phyloP scores from a whole-genome alignment of 1,140 invertebrate species.

The Euschistus heros region DNA sequence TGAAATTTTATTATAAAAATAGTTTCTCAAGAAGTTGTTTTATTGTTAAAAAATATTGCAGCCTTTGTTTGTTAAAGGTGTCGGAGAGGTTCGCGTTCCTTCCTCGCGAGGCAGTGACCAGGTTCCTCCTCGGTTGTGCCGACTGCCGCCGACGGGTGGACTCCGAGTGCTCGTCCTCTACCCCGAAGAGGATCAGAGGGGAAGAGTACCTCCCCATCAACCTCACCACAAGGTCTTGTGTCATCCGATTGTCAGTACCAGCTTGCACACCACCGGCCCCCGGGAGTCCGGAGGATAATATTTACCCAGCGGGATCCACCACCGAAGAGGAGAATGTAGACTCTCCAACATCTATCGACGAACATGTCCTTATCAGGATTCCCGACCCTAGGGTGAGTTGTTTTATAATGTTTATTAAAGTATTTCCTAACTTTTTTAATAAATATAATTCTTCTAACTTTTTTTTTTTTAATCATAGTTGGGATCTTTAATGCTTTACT shows the following conservation, averaged over 20 bases:
- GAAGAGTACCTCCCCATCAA: slow-evolving; percentile 9
- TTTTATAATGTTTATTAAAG: not conserved
- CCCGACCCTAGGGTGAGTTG: not conserved
- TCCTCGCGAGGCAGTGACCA: slow-evolving; percentile 87
- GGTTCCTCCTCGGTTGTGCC: slow-evolving; percentile 80
- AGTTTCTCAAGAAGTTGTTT: slow-evolving; percentile 28
- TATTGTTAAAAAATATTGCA: too few species aligned
- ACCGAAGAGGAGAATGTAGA: not conserved
- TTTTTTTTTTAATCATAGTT: too few species aligned
- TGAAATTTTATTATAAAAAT: not conserved
- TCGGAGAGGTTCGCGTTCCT: slow-evolving; percentile 91
- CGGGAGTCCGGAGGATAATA: too few species aligned
- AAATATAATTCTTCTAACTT: too few species aligned
- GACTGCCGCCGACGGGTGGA: slow-evolving; percentile 77
- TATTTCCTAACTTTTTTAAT: too few species aligned
- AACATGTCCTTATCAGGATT: not conserved
- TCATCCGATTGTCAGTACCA: slow-evolving; percentile 2
- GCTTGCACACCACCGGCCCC: not conserved
- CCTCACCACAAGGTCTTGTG: not conserved
- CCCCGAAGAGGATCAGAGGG: not conserved
- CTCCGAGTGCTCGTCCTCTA: slow-evolving; percentile 23
- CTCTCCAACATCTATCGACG: not conserved
- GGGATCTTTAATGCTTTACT: too few species aligned
- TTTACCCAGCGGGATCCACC: not conserved
- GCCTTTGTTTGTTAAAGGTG: slow-evolving; percentile 3